These are phyloP conservation scores for Labeo rohita DNA, from an alignment of 2,113 vertebrate species.

Conservation along the genomic window DNA sequence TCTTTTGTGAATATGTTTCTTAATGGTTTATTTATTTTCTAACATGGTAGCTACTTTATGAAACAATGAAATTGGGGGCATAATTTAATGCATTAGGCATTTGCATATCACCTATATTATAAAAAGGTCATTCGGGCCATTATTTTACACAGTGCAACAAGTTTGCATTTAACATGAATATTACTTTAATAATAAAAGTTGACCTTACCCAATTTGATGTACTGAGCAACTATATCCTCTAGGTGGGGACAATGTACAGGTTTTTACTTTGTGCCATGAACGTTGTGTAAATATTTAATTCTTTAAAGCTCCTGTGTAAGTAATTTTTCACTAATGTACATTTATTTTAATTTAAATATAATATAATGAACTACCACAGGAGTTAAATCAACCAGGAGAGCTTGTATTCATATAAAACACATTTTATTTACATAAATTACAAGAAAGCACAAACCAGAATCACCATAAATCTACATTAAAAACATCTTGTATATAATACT, in stretches of 20 bases:
- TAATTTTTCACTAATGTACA: background rate
- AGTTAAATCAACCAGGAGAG: slow-evolving; percentile 40
- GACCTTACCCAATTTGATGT: background rate
- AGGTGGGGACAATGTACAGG: slow-evolving; percentile 41
- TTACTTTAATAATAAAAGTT: background rate
- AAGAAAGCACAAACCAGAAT: slow-evolving; percentile 81
- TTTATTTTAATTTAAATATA: background rate
- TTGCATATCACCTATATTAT: background rate
- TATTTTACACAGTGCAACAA: background rate
- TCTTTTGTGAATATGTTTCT: background rate
- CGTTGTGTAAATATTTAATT: background rate
- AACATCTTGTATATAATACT: slow-evolving; percentile 79
- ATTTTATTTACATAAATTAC: slow-evolving; percentile 92
- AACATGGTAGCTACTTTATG: background rate
- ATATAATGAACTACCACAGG: background rate
- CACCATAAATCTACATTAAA: slow-evolving; percentile 84
- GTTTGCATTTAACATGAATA: background rate
- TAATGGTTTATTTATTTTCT: background rate
- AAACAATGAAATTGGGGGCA: background rate
- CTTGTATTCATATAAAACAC: slow-evolving; percentile 80
- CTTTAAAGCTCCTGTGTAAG: background rate
- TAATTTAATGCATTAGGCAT: background rate
- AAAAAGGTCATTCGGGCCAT: background rate
- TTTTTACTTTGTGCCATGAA: background rate
- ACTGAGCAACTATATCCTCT: slow-evolving; percentile 39